A percentile compares a stretch with the other conserved stretches of the same genome.
Conservation (phyloP, 53 echinoderm and acorn worm genomes). For the Hippasteria phrygiana region DNA sequence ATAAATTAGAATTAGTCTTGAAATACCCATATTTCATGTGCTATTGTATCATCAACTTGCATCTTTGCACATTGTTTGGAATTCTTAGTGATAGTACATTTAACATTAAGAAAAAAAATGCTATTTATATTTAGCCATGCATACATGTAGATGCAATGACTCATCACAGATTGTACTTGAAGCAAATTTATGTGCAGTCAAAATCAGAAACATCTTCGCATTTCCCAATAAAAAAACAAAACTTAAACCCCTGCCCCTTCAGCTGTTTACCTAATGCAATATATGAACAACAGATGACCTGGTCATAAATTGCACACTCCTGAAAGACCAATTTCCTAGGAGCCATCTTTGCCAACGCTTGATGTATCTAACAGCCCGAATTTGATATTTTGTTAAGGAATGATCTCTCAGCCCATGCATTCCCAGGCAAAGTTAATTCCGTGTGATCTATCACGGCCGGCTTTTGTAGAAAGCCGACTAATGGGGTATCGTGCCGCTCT, state of each 20-base stretch:
- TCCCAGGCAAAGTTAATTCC: slow-evolving; percentile 27
- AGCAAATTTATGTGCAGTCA: too few relatives aligned
- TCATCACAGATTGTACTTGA: too few relatives aligned
- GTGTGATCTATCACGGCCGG: not conserved
- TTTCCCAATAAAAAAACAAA: too few relatives aligned
- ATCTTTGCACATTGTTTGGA: too few relatives aligned
- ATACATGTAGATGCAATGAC: too few relatives aligned
- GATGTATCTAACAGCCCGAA: slow-evolving; percentile 26
- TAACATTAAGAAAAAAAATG: too few relatives aligned
- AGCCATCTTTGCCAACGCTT: slow-evolving; percentile 9
- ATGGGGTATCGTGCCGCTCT: slow-evolving; percentile 1
- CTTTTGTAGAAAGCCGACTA: slow-evolving; percentile 37
- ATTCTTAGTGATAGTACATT: too few relatives aligned
- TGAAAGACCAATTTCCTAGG: not conserved
- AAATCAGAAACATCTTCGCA: too few relatives aligned
- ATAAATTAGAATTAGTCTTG: too few relatives aligned
- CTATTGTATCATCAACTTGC: too few relatives aligned
- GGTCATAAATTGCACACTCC: not conserved
- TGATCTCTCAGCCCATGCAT: slow-evolving; percentile 19
- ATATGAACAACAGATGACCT: slow-evolving; percentile 36
- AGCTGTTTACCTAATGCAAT: slow-evolving; percentile 13
- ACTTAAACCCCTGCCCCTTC: not conserved
- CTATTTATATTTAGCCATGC: too few relatives aligned
- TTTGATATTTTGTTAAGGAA: slow-evolving; percentile 10
- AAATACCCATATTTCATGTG: too few relatives aligned